These are phyloP conservation scores for Muscicapa striata DNA, from an alignment of 2,797 vertebrate genomes.

Conservation along the genomic window DNA sequence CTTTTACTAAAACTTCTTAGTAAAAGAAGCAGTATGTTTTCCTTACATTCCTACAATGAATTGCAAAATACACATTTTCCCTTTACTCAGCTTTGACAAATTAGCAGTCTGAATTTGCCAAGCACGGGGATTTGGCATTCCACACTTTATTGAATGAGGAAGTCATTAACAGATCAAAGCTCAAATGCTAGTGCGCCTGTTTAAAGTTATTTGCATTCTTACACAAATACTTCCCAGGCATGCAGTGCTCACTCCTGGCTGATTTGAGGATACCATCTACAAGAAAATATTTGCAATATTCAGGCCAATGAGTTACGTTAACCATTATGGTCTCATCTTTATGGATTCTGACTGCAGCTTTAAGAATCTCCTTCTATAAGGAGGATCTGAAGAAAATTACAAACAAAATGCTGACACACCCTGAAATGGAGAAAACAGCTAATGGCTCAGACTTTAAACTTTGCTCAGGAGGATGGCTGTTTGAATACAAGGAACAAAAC, in stretches of 20 bases:
- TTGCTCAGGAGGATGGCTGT: neutral
- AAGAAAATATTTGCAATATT: neutral
- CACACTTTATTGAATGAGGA: neutral
- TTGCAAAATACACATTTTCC: neutral
- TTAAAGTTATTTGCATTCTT: neutral
- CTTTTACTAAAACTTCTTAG: neutral
- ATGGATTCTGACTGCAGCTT: neutral
- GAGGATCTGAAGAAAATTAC: neutral
- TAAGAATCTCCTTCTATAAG: neutral
- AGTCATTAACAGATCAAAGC: conserved; percentile 39
- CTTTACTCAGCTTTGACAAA: neutral
- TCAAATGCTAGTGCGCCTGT: neutral
- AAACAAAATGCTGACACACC: neutral
- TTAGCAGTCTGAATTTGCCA: neutral
- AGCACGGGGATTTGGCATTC: neutral
- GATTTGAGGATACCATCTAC: neutral
- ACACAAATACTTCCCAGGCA: neutral
- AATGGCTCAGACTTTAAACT: neutral
- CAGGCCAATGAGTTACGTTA: neutral
- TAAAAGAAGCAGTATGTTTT: neutral
- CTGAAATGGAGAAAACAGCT: neutral
- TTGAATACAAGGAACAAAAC: neutral
- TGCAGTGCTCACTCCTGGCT: neutral
- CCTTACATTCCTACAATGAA: neutral
- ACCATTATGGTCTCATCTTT: neutral